phyloP scores from a whole-genome alignment of 2,113 vertebrate genomes.

The Peromyscus maniculatus region DNA sequence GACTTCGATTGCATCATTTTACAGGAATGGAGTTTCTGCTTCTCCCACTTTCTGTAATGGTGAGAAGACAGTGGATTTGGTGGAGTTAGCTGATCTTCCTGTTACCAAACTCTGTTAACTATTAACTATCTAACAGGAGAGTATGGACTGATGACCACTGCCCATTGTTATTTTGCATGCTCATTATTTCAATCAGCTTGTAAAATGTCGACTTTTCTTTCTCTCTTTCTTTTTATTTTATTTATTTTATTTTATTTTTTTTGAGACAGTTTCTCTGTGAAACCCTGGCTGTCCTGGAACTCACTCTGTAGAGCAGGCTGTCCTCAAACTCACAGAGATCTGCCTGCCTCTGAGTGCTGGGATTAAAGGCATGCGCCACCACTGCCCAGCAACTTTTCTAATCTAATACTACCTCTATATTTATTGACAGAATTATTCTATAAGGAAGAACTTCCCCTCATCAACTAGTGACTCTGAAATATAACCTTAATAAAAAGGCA shows the following conservation, averaged over 20 bases:
- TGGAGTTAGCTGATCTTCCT: background rate
- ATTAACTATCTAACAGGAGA: background rate
- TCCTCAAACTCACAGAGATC: too few species aligned
- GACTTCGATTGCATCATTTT: background rate
- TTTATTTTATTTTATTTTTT: too few species aligned
- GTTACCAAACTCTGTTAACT: background rate
- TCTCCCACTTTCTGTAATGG: background rate
- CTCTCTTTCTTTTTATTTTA: too few species aligned
- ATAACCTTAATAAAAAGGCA: background rate
- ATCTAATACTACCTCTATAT: background rate
- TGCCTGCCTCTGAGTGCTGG: too few species aligned
- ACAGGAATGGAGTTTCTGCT: background rate
- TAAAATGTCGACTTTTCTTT: background rate
- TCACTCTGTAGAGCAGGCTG: too few species aligned
- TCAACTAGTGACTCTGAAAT: background rate
- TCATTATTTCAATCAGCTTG: background rate
- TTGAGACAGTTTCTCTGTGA: too few species aligned
- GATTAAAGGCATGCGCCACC: too few species aligned
- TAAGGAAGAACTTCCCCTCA: background rate
- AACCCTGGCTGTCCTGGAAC: too few species aligned
- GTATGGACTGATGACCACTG: background rate
- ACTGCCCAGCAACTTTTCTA: background rate
- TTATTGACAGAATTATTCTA: background rate
- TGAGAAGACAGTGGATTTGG: background rate
- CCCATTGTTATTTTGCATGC: background rate